A percentile compares a stretch with the other conserved stretches of the same genome.
phyloP scores from a whole-genome alignment of 2,888 invertebrate species.

The Molanna angustata region DNA sequence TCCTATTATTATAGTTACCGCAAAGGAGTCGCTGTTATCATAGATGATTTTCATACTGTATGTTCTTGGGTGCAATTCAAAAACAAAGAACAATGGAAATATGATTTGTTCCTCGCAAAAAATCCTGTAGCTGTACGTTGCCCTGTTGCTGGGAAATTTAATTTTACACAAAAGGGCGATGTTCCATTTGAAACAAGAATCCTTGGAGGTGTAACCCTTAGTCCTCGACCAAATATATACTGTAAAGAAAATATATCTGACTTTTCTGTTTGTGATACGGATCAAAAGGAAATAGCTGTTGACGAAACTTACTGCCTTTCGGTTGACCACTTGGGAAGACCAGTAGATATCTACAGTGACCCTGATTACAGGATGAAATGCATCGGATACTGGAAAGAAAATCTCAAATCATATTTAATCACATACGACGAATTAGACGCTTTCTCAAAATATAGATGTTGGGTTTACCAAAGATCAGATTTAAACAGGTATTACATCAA shows the following conservation, averaged over 20 bases:
- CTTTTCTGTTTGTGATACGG: constrained; percentile 92
- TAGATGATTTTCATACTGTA: constrained; percentile 86
- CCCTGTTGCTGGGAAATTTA: constrained; percentile 95
- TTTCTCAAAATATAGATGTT: constrained; percentile 92
- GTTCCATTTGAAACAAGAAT: constrained; percentile 90
- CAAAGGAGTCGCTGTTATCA: constrained; percentile 83
- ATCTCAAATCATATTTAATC: constrained; percentile 92
- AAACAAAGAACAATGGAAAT: constrained; percentile 82
- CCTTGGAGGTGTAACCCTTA: constrained; percentile 90
- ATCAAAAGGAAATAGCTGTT: constrained; percentile 90
- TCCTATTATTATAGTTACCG: constrained; percentile 76
- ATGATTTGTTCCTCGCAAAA: constrained; percentile 80
- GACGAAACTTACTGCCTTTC: constrained; percentile 95
- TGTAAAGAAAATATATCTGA: constrained; percentile 94
- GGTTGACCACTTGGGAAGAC: constrained; percentile 93
- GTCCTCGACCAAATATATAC: constrained; percentile 88
- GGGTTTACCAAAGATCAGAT: constrained; percentile 96
- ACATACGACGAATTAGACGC: constrained; percentile 97
- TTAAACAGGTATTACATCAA: constrained; percentile 65
- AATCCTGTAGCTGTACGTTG: constrained; percentile 91
- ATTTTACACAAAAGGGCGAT: constrained; percentile 89
- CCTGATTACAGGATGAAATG: constrained; percentile 97
- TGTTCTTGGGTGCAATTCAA: constrained; percentile 94
- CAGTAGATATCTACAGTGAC: constrained; percentile 94
- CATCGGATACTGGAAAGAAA: constrained; percentile 97